phyloP scores from a whole-genome alignment of 2,797 vertebrate species.

The Argyrosomus regius region DNA sequence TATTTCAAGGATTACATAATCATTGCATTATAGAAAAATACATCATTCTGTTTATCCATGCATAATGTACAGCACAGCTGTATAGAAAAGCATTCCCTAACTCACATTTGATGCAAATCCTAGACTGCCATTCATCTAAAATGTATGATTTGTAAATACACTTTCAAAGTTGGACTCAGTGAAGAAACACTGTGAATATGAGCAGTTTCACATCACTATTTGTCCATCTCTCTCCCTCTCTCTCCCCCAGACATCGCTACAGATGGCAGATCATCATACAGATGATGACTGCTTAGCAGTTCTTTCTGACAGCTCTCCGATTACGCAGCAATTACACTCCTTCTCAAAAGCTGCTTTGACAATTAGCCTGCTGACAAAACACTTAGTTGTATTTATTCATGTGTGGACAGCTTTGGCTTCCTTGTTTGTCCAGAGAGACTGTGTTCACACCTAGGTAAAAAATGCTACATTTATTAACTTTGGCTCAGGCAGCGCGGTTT shows the following conservation, averaged over 20 bases:
- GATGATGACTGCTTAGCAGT: conserved; percentile 82
- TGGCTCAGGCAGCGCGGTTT: background rate
- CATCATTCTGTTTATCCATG: conserved; percentile 42
- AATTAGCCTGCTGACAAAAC: conserved; percentile 83
- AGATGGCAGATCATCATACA: conserved; percentile 83
- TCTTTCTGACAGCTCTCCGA: conserved; percentile 80
- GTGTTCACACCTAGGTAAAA: conserved; percentile 50
- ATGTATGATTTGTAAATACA: conserved; percentile 55
- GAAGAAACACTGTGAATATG: conserved; percentile 44
- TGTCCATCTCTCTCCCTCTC: conserved; percentile 27
- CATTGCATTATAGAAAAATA: conserved; percentile 70
- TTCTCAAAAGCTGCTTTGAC: conserved; percentile 80
- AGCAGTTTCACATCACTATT: conserved; percentile 43
- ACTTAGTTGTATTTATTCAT: conserved; percentile 74
- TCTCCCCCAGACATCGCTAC: conserved; percentile 62
- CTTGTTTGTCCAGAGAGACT: conserved; percentile 60
- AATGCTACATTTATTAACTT: conserved; percentile 38
- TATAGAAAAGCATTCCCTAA: conserved; percentile 36
- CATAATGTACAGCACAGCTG: conserved; percentile 36
- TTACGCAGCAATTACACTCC: conserved; percentile 82
- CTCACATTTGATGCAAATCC: conserved; percentile 34
- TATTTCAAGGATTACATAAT: conserved; percentile 79
- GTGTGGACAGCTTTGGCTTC: conserved; percentile 65
- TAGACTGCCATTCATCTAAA: conserved; percentile 45
- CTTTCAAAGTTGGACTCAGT: conserved; percentile 24